Percentiles rank a stretch among this genome's conserved stretches.
Evolutionary conservation across 2,113 vertebrate genomes (phyloP).

Genomic region (Microtus oregoni): DNA sequence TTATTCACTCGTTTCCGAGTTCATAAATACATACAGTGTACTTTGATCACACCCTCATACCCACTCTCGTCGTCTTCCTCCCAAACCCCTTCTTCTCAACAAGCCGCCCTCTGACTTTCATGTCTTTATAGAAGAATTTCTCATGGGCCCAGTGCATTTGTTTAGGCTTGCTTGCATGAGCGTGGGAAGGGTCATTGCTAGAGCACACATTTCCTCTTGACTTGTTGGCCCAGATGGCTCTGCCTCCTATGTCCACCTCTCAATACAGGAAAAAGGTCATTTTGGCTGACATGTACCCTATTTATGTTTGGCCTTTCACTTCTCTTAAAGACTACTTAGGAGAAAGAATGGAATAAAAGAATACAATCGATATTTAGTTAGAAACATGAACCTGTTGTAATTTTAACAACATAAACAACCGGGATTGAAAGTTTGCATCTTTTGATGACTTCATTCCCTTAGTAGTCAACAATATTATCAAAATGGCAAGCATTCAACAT

Average conservation of each 20-base stretch:
- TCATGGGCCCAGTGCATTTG: not conserved
- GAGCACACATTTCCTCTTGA: not conserved
- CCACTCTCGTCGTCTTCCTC: not conserved
- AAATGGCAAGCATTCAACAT: not conserved
- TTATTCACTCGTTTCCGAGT: not conserved
- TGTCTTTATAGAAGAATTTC: not conserved
- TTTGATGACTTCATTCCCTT: not conserved
- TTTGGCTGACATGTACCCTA: not conserved
- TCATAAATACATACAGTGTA: not conserved
- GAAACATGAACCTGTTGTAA: not conserved
- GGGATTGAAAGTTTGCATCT: not conserved
- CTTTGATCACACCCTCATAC: not conserved
- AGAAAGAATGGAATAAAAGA: not conserved
- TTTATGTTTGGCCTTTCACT: not conserved
- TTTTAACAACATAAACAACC: slow-evolving; percentile 1
- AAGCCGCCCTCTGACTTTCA: not conserved
- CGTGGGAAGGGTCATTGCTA: not conserved
- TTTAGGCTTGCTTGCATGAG: not conserved
- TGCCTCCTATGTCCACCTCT: not conserved
- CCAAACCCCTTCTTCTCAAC: not conserved
- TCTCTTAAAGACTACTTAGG: not conserved
- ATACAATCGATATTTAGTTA: not conserved
- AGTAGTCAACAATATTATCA: not conserved
- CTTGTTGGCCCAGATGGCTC: not conserved
- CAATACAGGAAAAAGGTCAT: not conserved